Base-by-base conservation (phyloP, 2,888 invertebrate genomes). In the Onthophagus sagittarius region DNA sequence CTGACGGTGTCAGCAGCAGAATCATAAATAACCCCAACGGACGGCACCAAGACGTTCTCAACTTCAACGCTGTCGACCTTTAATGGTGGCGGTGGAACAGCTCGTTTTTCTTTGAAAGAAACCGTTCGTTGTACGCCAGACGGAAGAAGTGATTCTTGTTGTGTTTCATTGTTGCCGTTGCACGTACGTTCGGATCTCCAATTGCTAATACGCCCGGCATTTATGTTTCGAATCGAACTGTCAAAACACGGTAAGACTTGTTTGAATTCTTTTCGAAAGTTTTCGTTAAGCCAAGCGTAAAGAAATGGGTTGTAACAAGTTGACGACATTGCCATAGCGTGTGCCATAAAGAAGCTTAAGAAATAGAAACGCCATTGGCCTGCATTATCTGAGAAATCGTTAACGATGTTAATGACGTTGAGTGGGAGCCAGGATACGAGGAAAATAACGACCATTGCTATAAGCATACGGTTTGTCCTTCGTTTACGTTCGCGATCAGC, bases 361-460 rank as follows among this genome's bases (percentile, higher is more conserved):
- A 92, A 92, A 84, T 95, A 96, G 85, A 94, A 96, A 70, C 90
- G 90, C 91, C 95, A 93, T 76, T 91, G 88, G 74, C 90, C 91
- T 15, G 92, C 91, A 74, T 90, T 89, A 67, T 89, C 88, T 83
- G 94, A 92, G 80, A 95, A 93, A 82, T 96, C 95, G 81, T 93
- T 93, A 80, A 94, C 89, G 53, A 98, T 90, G 83, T 98, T 98
- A 78, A 96, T 92, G 71, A 94, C 86, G 83, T 99, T 99, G 74
- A 99, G 87, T 78, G 97, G 96, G 72, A 96, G 85, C 97, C 99
- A 99, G 39, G 97, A 98, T n/a, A 96, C 87, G 0, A 97, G 95
- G 83, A 99, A 99, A 72, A 99, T 96, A 9, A 93, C 92, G 7
- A 95, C 99, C 99, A 99, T 99, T 0, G 96, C 94, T 75, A 99